Percentiles rank a stretch among this genome's conserved stretches.
Conservation (phyloP, 1,140 invertebrate genomes). For the Campoletis sonorensis region DNA sequence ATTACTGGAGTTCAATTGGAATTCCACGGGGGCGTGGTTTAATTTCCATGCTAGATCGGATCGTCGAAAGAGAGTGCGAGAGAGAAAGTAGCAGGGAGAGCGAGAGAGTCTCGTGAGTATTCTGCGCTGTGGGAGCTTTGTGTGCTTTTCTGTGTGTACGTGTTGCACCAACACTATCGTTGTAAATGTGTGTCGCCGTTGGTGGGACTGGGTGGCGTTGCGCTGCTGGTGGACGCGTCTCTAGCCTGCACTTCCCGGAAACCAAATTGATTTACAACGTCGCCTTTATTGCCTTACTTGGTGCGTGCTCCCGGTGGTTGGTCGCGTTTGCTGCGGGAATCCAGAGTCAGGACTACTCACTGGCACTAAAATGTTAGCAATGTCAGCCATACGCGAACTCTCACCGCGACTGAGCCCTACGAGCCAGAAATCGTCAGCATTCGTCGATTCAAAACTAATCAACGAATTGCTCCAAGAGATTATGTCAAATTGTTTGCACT, state of each 20-base stretch:
- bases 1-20: conserved; percentile 46
- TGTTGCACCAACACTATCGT: too few relatives aligned
- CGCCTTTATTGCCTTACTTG: conserved; percentile 46
- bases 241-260: conserved; percentile 37
- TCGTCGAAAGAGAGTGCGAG: conserved; percentile 5
- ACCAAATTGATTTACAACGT: conserved; percentile 46
- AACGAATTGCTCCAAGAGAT: too few relatives aligned
- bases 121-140: background rate
- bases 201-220: background rate
- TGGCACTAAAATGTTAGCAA: background rate
- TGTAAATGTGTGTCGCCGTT: background rate
- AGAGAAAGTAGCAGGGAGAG: background rate
- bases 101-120: conserved; percentile 5
- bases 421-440: background rate
- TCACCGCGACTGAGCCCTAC: background rate
- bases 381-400: conserved; percentile 1
- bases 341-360: conserved; percentile 4
- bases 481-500: too few relatives aligned
- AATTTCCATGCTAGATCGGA: conserved; percentile 38
- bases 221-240: conserved; percentile 27
- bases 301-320: conserved; percentile 10
- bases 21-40: conserved; percentile 42
- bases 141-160: background rate
- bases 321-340: background rate
- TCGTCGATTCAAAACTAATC: background rate